Conservation (phyloP, 2,113 vertebrate species). For the Aptenodytes forsteri region DNA sequence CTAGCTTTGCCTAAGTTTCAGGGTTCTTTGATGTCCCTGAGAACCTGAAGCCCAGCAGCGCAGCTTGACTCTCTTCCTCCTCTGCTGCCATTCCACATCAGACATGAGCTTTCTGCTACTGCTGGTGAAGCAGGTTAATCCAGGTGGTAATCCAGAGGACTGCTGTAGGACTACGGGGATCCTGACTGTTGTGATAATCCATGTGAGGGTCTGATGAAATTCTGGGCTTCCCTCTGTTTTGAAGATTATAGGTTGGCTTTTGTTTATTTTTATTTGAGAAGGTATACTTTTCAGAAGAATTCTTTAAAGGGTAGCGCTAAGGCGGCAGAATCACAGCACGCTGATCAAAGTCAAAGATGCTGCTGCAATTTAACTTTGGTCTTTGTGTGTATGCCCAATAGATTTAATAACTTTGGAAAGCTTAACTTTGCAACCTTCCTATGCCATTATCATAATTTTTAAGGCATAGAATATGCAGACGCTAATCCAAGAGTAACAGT, state of each 20-base stretch:
- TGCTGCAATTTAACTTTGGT: neutral
- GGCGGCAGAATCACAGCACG: neutral
- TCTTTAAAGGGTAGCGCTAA: neutral
- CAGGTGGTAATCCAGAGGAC: neutral
- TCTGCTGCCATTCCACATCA: neutral
- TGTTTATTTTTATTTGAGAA: neutral
- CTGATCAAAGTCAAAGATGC: neutral
- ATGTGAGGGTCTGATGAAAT: neutral
- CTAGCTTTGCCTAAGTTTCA: neutral
- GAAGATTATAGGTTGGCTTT: neutral
- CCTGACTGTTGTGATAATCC: neutral
- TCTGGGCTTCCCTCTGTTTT: neutral
- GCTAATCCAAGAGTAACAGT: neutral
- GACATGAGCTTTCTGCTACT: fast-evolving
- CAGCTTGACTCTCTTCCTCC: neutral
- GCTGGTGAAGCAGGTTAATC: neutral
- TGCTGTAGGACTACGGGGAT: neutral
- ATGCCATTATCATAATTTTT: neutral
- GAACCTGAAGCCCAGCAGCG: neutral
- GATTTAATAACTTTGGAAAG: neutral
- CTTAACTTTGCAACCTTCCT: neutral
- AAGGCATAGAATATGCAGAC: neutral
- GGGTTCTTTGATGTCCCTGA: neutral
- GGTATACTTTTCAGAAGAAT: neutral
- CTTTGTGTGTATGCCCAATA: neutral